phyloP scores from a whole-genome alignment of 2,888 invertebrate genomes.

The Melanophora roralis region DNA sequence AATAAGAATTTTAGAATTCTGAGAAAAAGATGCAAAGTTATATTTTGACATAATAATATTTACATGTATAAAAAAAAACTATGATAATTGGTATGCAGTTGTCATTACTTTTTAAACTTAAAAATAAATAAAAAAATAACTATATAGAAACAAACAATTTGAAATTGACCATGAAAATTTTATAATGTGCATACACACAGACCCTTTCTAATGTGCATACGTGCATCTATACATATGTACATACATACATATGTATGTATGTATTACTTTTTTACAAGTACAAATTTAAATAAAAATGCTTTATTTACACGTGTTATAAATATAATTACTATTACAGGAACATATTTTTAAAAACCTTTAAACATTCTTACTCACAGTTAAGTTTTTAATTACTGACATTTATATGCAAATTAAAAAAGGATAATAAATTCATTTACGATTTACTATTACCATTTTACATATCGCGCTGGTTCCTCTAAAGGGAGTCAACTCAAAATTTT shows the following conservation, averaged over 20 bases:
- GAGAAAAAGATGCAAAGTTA: too few species aligned
- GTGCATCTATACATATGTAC: too few species aligned
- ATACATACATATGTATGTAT: too few species aligned
- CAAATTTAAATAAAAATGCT: not conserved
- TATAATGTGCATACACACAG: slow-evolving; percentile 8
- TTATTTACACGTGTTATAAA: not conserved
- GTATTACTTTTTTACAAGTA: too few species aligned
- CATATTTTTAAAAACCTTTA: not conserved
- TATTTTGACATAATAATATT: slow-evolving; percentile 5
- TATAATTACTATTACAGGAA: slow-evolving; percentile 7
- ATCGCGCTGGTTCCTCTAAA: too few species aligned
- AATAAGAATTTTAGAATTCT: too few species aligned
- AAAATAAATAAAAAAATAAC: slow-evolving; percentile 26
- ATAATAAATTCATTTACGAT: not conserved
- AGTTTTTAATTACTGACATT: slow-evolving; percentile 45
- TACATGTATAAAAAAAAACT: not conserved
- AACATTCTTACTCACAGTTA: not conserved
- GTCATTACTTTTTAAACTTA: slow-evolving; percentile 51
- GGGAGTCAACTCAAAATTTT: too few species aligned
- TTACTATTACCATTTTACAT: too few species aligned
- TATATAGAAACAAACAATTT: not conserved
- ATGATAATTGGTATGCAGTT: slow-evolving; percentile 46
- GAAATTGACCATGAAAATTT: slow-evolving; percentile 54
- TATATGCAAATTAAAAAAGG: slow-evolving; percentile 14
- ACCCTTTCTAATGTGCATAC: not conserved